phyloP scores from a whole-genome alignment of 1,140 invertebrate genomes.

The Paralvinella palmiformis region DNA sequence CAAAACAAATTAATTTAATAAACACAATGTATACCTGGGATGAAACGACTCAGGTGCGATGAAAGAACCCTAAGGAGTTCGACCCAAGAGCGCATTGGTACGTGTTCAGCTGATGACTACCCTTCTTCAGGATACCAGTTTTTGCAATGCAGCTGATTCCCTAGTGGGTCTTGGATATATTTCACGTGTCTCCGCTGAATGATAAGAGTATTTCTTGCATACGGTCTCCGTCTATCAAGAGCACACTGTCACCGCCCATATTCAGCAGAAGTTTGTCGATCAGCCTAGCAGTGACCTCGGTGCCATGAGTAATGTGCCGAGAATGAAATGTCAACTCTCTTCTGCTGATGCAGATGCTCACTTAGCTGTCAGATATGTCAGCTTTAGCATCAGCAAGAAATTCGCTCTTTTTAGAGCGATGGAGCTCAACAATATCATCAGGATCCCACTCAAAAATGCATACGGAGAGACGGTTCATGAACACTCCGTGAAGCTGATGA shows the following conservation, averaged over 20 bases:
- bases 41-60: conserved; percentile 25
- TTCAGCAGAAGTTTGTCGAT: conserved; percentile 20
- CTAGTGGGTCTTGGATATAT: conserved; percentile 28
- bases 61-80: conserved; percentile 25
- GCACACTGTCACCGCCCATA: too few species aligned
- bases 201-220: conserved; percentile 23
- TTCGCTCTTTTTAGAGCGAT: conserved; percentile 23
- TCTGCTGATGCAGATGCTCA: neutral
- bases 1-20: too few species aligned
- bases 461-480: conserved; percentile 24
- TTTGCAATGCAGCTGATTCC: conserved; percentile 24
- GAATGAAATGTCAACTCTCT: conserved; percentile 28
- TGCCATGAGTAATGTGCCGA: conserved; percentile 22
- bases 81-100: conserved; percentile 21
- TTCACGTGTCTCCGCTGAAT: conserved; percentile 24
- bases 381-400: conserved; percentile 7
- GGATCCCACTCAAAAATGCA: conserved; percentile 28
- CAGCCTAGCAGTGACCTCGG: conserved; percentile 14
- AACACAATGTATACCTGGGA: conserved; percentile 27
- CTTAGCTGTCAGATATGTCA: conserved; percentile 13
- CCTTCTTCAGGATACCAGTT: conserved; percentile 21
- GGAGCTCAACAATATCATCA: conserved; percentile 20
- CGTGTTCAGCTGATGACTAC: conserved; percentile 1
- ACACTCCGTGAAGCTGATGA: conserved; percentile 25
- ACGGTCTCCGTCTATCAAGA: conserved; percentile 19